Base-by-base conservation (phyloP, 2,113 vertebrate genomes). In the Callipepla squamata region DNA sequence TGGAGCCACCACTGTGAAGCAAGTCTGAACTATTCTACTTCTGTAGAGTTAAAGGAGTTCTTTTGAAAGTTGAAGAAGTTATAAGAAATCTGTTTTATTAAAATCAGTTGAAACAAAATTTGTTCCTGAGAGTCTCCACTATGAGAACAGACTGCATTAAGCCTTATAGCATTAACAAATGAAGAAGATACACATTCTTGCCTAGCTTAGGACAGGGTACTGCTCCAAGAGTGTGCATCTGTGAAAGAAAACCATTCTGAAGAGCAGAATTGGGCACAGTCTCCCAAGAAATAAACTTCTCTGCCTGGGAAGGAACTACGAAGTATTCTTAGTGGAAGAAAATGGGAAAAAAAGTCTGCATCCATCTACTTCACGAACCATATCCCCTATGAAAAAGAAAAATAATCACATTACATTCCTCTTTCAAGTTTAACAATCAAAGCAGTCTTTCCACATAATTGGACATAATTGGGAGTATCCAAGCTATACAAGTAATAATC, bases 21-120 rank as follows among this genome's bases (percentile, higher is more conserved):
- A 87, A 70, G 13, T 83, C 30, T 70, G 88, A 30, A 59, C 38
- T 94, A 62, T 94, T 87, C 70, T 66, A 58, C 28, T 81, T 78
- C 59, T 9, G 32, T 59, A 66, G 6, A 75, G 44, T 90, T 94
- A 87, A 93, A 90, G n/a, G 76, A 81, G 55, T 7, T 93, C 78
- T 95, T 81, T 48, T 0, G 86, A 84, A 88, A 92, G 73, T 90
- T 95, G 77, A 82, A 75, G 48, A 84, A 45, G 53, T 80, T 93
- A 40, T 86, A 94, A 89, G 87, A 87, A 95, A 88, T 72, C 58
- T 85, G 77, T 88, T 95, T 90, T 94, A 95, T 94, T 96, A 94
- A 96, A 96, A 90, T 76, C 48, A 72, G 13, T 90, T 90, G 74
- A 96, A 95, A 85, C 44, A 67, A 69, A 83, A 85, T 85, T 77